Base-by-base conservation (phyloP, 35 echinoderm and acorn worm genomes). In the Amphiura filiformis region DNA sequence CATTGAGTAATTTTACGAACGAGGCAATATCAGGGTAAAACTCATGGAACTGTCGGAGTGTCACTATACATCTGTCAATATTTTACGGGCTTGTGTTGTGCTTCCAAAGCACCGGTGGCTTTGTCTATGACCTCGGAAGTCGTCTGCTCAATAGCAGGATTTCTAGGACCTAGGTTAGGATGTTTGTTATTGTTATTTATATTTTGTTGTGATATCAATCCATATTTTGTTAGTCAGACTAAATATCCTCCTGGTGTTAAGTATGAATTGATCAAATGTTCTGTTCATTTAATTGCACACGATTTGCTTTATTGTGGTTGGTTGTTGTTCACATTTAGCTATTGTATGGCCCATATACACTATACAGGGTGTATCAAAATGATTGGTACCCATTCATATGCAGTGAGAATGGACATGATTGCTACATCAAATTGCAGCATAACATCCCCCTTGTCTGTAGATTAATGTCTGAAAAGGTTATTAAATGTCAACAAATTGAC, bases 1-100 rank as follows among this genome's bases (percentile, higher is more conserved):
- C 61, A 70, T 52, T 70, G 61, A 70, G 61, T 70, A 70, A 70
- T 70, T 70, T 70, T 70, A 70, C 61, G 61, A 70, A n/a, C 28
- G 61, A 70, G 61, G 61, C 11, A 11, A 70, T 11, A 3, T 13
- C 26, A 1, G 61, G 61, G 61, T n/a, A 70, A 70, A 70, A 70
- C 61, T 70, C 28, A 23, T n/a, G 26, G 17, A 70, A n/a, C 61
- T 52, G 61, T 70, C 61, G 28, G 15, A n/a, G 61, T 70, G 61
- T 70, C 61, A 70, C 61, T n/a, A 26, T 70, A 23, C 28, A 70
- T 70, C 61, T 26, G 61, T 70, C 61, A 70, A 70, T 70, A 70
- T 18, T 26, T 70, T 26, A n/a, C 61, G 26, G 44, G 61, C 28
- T n/a, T n/a, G 28, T 70, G 9, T 70, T 70, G 7, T 7, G 7